Evolutionary conservation across 2,888 invertebrate genomes (phyloP).

Genomic region (Diplazon laetatorius): DNA sequence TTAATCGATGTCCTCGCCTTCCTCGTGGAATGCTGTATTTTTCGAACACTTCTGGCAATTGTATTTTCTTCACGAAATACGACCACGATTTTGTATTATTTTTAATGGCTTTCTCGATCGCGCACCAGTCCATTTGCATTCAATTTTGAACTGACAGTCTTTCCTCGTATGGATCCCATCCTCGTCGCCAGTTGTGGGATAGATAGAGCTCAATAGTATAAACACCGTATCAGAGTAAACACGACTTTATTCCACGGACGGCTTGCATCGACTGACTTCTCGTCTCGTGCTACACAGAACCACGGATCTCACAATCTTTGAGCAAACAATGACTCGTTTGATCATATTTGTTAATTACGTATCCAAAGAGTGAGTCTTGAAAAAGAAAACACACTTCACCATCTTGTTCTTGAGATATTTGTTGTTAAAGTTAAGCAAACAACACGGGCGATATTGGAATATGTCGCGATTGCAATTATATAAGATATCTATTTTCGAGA

Average conservation of each 20-base stretch:
- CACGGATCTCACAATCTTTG: no score
- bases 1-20: neutral
- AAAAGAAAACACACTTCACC: no score
- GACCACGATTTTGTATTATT: neutral
- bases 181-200: slow-evolving; percentile 5
- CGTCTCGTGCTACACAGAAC: neutral
- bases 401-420: no score
- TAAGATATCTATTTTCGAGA: no score
- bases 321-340: no score
- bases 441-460: no score
- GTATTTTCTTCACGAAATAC: neutral
- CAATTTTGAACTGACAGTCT: neutral
- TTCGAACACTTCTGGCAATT: neutral
- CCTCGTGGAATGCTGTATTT: neutral
- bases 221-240: neutral
- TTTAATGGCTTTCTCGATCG: neutral
- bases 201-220: slow-evolving; percentile 7
- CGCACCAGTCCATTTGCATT: neutral
- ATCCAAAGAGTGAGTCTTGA: no score
- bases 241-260: slow-evolving; percentile 1
- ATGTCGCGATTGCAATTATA: no score
- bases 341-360: no score
- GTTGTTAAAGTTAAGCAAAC: no score
- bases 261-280: neutral
- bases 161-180: neutral